A percentile compares a stretch with the other conserved stretches of the same genome.
These are phyloP conservation scores for Pachycephus smyrnensis DNA, from an alignment of 2,888 invertebrate genomes.

Conservation along the genomic window DNA sequence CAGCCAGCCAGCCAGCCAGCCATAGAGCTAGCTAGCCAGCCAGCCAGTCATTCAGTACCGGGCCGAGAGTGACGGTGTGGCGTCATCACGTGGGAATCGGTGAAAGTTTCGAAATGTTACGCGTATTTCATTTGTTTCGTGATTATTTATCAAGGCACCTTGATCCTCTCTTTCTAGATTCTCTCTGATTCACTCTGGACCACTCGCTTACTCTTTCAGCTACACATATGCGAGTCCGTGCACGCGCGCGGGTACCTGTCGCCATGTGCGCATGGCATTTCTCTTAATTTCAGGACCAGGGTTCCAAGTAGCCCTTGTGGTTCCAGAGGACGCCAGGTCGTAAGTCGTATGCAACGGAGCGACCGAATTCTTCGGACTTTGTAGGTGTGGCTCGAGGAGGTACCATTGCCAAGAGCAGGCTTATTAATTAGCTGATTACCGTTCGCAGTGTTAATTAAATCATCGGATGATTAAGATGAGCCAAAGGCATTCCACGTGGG, in stretches of 20 bases:
- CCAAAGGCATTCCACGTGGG: slow-evolving; percentile 11
- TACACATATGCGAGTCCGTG: slow-evolving; percentile 3
- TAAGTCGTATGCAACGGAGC: slow-evolving; percentile 12
- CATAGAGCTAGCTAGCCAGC: neutral
- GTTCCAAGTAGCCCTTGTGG: neutral
- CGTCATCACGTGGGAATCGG: slow-evolving; percentile 42
- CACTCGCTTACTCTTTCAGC: slow-evolving; percentile 30
- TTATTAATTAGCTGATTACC: slow-evolving; percentile 19
- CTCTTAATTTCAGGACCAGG: neutral
- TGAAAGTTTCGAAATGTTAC: slow-evolving; percentile 41
- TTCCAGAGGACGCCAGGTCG: neutral
- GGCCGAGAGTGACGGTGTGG: slow-evolving; percentile 26
- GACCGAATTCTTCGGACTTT: slow-evolving; percentile 13
- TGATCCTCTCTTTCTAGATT: neutral
- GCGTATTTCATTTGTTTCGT: slow-evolving; percentile 31
- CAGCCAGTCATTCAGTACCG: slow-evolving; percentile 8
- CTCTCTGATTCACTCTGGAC: neutral
- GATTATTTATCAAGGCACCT: slow-evolving; percentile 27
- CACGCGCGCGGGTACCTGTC: slow-evolving; percentile 19
- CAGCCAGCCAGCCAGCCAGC: too few species aligned
- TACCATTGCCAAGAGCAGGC: neutral
- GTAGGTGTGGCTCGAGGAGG: neutral
- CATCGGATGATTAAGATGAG: slow-evolving; percentile 13
- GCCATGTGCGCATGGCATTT: neutral
- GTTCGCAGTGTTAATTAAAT: slow-evolving; percentile 23